Evolutionary conservation across 2,888 invertebrate genomes (phyloP).

Genomic region (Cantharis rufa): DNA sequence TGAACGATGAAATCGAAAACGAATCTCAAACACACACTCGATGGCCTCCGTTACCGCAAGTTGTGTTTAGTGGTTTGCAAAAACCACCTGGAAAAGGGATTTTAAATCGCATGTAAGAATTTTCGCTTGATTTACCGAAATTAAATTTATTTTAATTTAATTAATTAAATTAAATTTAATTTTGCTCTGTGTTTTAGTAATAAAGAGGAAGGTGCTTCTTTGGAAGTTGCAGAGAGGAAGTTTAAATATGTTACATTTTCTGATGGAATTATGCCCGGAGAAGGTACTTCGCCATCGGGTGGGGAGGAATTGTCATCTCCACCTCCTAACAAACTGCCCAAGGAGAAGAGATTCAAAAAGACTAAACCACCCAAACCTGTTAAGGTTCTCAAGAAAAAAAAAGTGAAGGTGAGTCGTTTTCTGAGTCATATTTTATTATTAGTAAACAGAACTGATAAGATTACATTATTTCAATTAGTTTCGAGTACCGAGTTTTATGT

Average conservation of each 20-base stretch:
- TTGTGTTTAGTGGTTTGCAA: conserved; percentile 43
- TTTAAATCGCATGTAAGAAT: conserved; percentile 56
- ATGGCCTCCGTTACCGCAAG: conserved; percentile 48
- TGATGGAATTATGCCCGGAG: conserved; percentile 64
- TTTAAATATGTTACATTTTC: conserved; percentile 64
- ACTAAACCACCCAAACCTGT: conserved; percentile 58
- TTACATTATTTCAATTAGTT: neutral
- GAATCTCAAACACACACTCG: conserved; percentile 37
- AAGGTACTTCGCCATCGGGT: conserved; percentile 62
- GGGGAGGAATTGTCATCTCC: conserved; percentile 66
- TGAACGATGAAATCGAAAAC: conserved; percentile 30
- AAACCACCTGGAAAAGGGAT: conserved; percentile 62
- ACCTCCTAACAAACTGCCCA: conserved; percentile 59
- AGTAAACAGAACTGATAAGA: neutral
- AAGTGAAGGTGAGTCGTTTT: conserved; percentile 56
- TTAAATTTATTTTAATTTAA: too few species aligned
- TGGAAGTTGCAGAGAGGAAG: conserved; percentile 13
- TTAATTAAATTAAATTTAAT: too few species aligned
- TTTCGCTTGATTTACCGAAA: neutral
- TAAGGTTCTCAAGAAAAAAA: conserved; percentile 59
- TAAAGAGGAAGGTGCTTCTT: conserved; percentile 21
- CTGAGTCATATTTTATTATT: neutral
- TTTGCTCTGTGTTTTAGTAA: neutral
- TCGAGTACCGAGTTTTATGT: neutral
- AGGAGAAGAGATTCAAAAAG: conserved; percentile 59